phyloP scores from a whole-genome alignment of 2,797 vertebrate species.

The Notoglanidium macrostoma region DNA sequence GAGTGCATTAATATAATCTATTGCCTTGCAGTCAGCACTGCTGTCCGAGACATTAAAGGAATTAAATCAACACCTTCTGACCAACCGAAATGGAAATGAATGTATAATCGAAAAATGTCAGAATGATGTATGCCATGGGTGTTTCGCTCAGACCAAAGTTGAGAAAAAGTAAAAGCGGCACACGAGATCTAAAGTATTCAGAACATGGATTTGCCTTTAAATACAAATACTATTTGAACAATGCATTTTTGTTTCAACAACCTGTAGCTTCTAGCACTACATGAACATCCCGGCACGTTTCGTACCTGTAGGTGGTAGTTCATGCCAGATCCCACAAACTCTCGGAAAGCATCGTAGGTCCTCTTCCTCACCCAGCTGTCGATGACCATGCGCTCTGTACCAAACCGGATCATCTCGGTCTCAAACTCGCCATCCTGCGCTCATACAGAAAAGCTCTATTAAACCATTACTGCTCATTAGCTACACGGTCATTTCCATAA shows the following conservation, averaged over 20 bases:
- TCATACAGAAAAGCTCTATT: slow-evolving; percentile 6
- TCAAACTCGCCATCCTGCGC: slow-evolving; percentile 90
- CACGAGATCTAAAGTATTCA: background rate
- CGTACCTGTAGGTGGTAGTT: slow-evolving; percentile 94
- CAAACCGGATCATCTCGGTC: slow-evolving; percentile 91
- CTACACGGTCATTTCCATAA: background rate
- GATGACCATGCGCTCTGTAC: slow-evolving; percentile 94
- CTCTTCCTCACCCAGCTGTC: slow-evolving; percentile 96
- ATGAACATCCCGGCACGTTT: background rate
- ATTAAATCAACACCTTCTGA: background rate
- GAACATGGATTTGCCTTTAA: background rate
- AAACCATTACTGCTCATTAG: background rate
- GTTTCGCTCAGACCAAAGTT: background rate
- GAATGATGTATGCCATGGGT: background rate
- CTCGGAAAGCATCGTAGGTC: slow-evolving; percentile 92
- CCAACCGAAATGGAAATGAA: background rate
- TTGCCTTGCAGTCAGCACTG: background rate
- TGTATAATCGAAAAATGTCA: background rate
- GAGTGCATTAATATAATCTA: background rate
- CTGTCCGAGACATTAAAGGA: background rate
- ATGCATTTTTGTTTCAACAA: background rate
- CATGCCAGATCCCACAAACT: slow-evolving; percentile 93
- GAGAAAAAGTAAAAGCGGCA: background rate
- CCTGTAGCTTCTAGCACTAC: background rate
- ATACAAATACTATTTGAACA: background rate